These are phyloP conservation scores for Pristionchus mayeri DNA, from an alignment of 2,888 invertebrate species.

Conservation along the genomic window DNA sequence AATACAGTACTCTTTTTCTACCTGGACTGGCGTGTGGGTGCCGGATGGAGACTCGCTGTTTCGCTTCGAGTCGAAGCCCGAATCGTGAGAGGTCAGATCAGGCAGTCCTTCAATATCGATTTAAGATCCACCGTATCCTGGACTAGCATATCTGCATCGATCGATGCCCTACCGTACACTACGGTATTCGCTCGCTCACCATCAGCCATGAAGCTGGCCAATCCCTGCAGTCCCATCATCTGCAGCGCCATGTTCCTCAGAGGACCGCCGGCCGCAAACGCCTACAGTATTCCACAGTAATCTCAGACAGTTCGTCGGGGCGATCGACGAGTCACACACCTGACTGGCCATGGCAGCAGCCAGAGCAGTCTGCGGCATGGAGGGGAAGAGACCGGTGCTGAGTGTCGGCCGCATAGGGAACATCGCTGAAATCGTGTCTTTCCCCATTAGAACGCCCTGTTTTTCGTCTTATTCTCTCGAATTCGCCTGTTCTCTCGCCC, in stretches of 20 bases:
- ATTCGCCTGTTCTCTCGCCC: neutral
- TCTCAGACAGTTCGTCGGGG: neutral
- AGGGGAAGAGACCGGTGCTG: neutral
- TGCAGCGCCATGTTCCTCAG: conserved; percentile 43
- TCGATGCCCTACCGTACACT: neutral
- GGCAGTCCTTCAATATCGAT: neutral
- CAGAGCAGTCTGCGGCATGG: neutral
- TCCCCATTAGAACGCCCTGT: neutral
- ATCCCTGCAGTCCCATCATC: conserved; percentile 48
- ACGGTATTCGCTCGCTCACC: conserved; percentile 8
- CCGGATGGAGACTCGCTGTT: conserved; percentile 17
- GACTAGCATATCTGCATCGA: too few species aligned
- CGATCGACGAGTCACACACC: neutral
- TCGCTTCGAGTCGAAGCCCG: neutral
- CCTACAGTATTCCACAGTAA: neutral
- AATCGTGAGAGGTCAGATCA: neutral
- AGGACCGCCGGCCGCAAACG: neutral
- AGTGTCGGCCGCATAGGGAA: conserved; percentile 16
- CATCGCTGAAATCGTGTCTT: conserved; percentile 12
- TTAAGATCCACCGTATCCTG: too few species aligned
- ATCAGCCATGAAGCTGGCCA: neutral
- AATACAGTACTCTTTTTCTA: neutral
- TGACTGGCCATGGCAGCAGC: conserved; percentile 40
- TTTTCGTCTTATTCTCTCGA: conserved; percentile 32
- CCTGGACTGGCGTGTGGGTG: conserved; percentile 1